Conservation (phyloP, 2,888 invertebrate species). For the Trilocha varians region DNA sequence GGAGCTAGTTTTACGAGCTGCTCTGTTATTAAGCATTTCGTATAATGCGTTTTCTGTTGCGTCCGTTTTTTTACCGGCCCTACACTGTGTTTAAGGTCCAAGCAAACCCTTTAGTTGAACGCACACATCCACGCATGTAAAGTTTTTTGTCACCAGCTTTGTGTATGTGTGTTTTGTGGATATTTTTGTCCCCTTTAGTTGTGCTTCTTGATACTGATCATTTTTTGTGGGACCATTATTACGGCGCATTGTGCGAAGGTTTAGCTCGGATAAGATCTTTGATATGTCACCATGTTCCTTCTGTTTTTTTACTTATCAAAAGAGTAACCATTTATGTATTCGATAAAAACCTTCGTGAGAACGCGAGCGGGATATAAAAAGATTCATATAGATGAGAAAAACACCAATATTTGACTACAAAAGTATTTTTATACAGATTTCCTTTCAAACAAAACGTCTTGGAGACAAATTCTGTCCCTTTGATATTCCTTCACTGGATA, state of each 20-base stretch:
- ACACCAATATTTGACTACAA: no score
- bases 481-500: constrained; percentile 41
- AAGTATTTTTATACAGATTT: no score
- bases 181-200: constrained; percentile 61
- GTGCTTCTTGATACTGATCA: constrained; percentile 66
- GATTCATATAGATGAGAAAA: constrained; percentile 3
- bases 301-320: constrained; percentile 51
- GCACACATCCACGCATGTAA: constrained; percentile 39
- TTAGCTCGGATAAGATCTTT: constrained; percentile 67
- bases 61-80: constrained; percentile 50
- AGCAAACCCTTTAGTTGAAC: constrained; percentile 55
- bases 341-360: constrained; percentile 45
- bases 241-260: constrained; percentile 62
- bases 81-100: constrained; percentile 46
- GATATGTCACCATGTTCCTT: constrained; percentile 63
- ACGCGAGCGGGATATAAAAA: constrained; percentile 7
- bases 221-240: constrained; percentile 67
- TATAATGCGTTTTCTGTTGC: constrained; percentile 50
- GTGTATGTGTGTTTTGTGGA: constrained; percentile 47
- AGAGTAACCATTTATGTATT: constrained; percentile 55
- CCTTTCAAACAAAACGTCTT: constrained; percentile 13
- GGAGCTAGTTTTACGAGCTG: constrained; percentile 61
- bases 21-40: constrained; percentile 68
- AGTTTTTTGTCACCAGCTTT: constrained; percentile 50
- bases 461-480: constrained; percentile 30